Percentiles rank a stretch among this genome's conserved stretches.
Conservation (phyloP, 2,797 vertebrate genomes). For the Kryptolebias ocellatus region DNA sequence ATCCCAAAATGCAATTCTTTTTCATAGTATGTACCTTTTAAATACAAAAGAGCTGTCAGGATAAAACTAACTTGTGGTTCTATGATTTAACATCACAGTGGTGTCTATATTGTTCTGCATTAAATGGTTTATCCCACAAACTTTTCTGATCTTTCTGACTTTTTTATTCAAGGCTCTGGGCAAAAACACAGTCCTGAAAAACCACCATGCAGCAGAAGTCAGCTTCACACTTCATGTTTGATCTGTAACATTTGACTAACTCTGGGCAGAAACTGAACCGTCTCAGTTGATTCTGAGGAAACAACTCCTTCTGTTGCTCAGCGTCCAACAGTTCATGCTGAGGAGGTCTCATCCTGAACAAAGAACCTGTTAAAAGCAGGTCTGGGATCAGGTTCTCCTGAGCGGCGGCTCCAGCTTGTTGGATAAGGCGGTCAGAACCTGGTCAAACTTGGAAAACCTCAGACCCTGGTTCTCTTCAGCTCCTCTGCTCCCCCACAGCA, state of each 20-base stretch:
- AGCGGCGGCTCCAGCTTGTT: slow-evolving; percentile 88
- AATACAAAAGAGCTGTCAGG: neutral
- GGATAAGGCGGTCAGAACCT: slow-evolving; percentile 92
- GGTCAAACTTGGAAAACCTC: slow-evolving; percentile 90
- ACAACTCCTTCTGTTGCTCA: neutral
- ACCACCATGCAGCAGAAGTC: no score
- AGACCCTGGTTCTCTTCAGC: slow-evolving; percentile 85
- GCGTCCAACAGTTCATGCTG: neutral
- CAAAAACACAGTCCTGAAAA: no score
- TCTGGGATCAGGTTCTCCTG: slow-evolving; percentile 73
- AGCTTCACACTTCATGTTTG: neutral
- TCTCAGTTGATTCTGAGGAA: neutral
- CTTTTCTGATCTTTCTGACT: neutral
- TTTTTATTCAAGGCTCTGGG: neutral
- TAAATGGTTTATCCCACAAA: neutral
- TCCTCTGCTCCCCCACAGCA: slow-evolving; percentile 93
- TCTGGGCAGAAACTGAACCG: neutral
- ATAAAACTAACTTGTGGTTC: neutral
- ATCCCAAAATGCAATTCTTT: neutral
- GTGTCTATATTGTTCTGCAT: no score
- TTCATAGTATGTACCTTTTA: neutral
- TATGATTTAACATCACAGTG: neutral
- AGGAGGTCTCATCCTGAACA: neutral
- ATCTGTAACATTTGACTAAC: neutral
- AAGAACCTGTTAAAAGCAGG: neutral